Evolutionary conservation across 2,113 vertebrate species (phyloP).

Genomic region (Colius striatus): DNA sequence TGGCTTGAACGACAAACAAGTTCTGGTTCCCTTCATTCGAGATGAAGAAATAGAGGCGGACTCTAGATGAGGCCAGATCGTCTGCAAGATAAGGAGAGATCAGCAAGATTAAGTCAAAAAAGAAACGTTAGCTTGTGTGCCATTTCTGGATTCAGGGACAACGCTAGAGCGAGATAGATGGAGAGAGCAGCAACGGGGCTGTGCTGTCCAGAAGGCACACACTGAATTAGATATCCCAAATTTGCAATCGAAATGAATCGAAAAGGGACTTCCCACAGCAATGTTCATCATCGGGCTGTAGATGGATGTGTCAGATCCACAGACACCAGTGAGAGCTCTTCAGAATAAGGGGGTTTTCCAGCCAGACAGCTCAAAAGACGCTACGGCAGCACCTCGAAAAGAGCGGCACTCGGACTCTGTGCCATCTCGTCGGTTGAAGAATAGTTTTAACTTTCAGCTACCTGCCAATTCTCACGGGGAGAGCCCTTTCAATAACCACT

Average conservation of each 20-base stretch:
- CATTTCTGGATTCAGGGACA: conserved; percentile 3
- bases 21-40: conserved; percentile 98
- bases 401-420: not conserved
- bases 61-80: conserved; percentile 85
- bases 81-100: conserved; percentile 83
- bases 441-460: conserved; percentile 43
- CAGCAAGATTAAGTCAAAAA: conserved; percentile 68
- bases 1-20: conserved; percentile 94
- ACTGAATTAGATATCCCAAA: conserved; percentile 22
- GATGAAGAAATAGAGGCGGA: conserved; percentile 91
- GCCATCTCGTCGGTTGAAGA: not conserved
- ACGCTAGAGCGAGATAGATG: not conserved
- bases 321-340: conserved; percentile 62
- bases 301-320: conserved; percentile 18
- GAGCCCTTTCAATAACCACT: conserved; percentile 41
- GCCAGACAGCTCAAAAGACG: conserved; percentile 17
- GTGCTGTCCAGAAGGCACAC: conserved; percentile 50
- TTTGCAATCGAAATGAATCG: conserved; percentile 50
- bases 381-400: conserved; percentile 12
- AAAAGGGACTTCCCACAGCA: conserved; percentile 56
- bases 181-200: not conserved
- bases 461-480: conserved; percentile 10
- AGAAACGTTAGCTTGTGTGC: conserved; percentile 47
- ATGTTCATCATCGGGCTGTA: conserved; percentile 7
- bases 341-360: conserved; percentile 42